Base-by-base conservation (phyloP, 2,888 invertebrate species). In the Ypsolopha sequella region DNA sequence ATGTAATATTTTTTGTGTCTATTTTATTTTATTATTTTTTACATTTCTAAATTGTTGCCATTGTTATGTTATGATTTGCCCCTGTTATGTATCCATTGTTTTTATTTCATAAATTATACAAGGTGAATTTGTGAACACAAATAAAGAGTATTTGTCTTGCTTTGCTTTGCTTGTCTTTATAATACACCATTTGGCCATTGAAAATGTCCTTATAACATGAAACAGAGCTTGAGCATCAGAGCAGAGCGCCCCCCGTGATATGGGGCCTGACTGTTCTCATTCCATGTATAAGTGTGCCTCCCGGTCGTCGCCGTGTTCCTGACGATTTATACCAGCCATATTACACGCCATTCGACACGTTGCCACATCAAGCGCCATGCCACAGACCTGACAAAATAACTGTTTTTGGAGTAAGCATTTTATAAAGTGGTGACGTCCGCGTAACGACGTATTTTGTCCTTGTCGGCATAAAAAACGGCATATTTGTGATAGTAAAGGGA, bases 291-390 rank as follows among this genome's bases (percentile, higher is more conserved):
- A 80, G 74, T 76, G 73, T 71, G 75, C 70, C 70, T 70, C 60
- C 36, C 64, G 65, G 76, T 76, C 80, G 81, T 82, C 81, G 81
- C 77, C 60, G 73, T 70, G 74, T 71, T 36, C 78, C 69, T 64
- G 67, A 70, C 80, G 81, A 85, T 84, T 85, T 85, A 85, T 82
- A 76, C 68, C 67, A 71, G 64, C 76, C 70, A 74, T 84, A 86
- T 84, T 84, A 84, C 85, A 82, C 68, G 79, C 77, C 70, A 84
- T 85, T 86, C 84, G 82, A 86, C 85, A 84, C 77, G 72, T 75
- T 70, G 71, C 76, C 70, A 61, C 65, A 70, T 69, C 63, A 60
- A 51, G 52, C 57, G 56, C 36, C 38, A 11, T 10, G 36, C 13
- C 48, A 3, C 36, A 6, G 14, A 36, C 13, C 14, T 11, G 47